phyloP scores from a whole-genome alignment of 2,888 invertebrate genomes.

The Caenorhabditis sp. region DNA sequence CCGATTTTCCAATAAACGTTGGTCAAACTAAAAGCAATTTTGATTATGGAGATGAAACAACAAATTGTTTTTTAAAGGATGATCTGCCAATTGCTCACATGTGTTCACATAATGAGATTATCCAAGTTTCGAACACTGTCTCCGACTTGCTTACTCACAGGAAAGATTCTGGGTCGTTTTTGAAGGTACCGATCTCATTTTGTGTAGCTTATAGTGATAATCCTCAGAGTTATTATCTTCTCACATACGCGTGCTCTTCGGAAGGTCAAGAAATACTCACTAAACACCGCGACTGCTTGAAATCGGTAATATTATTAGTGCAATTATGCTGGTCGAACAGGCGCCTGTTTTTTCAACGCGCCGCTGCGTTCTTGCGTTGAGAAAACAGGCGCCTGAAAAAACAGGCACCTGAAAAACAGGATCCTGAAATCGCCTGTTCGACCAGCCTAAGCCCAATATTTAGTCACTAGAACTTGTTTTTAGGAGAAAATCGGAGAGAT shows the following conservation, averaged over 20 bases:
- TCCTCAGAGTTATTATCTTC: conserved; percentile 75
- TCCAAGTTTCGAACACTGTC: conserved; percentile 70
- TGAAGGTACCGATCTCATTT: conserved; percentile 56
- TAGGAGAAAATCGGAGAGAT: conserved; percentile 78
- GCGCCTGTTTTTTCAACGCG: too few species aligned
- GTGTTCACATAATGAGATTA: conserved; percentile 76
- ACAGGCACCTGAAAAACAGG: neutral
- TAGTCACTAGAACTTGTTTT: conserved; percentile 21
- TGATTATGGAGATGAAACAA: neutral
- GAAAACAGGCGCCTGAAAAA: too few species aligned
- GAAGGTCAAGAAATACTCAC: conserved; percentile 76
- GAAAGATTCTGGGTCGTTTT: conserved; percentile 77
- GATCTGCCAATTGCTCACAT: conserved; percentile 72
- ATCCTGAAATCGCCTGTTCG: too few species aligned
- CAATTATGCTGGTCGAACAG: too few species aligned
- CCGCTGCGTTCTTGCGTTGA: too few species aligned
- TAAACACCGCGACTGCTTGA: conserved; percentile 75
- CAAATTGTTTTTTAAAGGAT: conserved; percentile 65
- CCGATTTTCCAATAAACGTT: too few species aligned
- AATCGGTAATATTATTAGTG: conserved; percentile 52
- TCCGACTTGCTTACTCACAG: conserved; percentile 77
- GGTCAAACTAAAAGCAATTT: too few species aligned
- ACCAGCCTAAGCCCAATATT: too few species aligned
- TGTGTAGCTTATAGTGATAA: neutral
- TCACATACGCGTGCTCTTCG: conserved; percentile 77